Evolutionary conservation across 2,113 vertebrate species (phyloP).

Genomic region (Sander vitreus): DNA sequence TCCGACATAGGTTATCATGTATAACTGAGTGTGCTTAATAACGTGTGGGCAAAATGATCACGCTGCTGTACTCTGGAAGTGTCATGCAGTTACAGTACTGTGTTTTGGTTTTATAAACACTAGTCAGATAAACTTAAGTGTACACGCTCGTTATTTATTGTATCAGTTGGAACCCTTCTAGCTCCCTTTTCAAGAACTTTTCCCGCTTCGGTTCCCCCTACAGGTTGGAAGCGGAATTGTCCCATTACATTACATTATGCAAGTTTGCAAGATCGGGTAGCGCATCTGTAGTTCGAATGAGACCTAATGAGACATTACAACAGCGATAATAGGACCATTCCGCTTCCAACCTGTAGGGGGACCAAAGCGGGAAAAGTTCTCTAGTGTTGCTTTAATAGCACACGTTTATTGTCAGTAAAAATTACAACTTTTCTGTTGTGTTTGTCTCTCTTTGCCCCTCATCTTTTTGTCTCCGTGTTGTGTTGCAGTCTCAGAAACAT

Average conservation of each 20-base stretch:
- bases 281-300: no score
- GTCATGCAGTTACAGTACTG: neutral
- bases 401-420: neutral
- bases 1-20: no score
- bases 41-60: neutral
- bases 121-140: neutral
- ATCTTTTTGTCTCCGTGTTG: slow-evolving; percentile 7
- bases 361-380: no score
- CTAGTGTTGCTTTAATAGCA: neutral
- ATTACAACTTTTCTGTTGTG: neutral
- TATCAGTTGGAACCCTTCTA: neutral
- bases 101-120: neutral
- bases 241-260: no score
- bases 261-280: no score
- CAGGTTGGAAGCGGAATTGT: no score
- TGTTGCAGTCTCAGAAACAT: slow-evolving; percentile 87
- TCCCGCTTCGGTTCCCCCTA: no score
- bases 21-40: neutral
- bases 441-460: neutral
- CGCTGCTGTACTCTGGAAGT: neutral
- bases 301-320: no score
- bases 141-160: neutral
- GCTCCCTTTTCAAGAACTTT: neutral
- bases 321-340: no score
- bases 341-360: no score